Percentiles rank a stretch among this genome's conserved stretches.
Conservation (phyloP, 2,888 invertebrate genomes). For the Lasioglossum morio region DNA sequence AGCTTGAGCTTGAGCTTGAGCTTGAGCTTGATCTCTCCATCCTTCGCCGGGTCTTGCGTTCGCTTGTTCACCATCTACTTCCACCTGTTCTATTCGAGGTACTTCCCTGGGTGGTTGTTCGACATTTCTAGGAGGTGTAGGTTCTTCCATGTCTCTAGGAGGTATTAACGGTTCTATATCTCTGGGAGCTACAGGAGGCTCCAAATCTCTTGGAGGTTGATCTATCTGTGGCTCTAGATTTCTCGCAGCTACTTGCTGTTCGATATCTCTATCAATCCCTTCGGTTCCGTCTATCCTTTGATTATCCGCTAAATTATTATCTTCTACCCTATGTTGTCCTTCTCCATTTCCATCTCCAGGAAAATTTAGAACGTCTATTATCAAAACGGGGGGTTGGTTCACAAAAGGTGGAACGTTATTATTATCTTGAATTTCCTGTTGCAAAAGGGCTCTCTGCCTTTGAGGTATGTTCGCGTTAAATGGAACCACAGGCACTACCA, state of each 20-base stretch:
- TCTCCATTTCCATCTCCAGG: constrained; percentile 70
- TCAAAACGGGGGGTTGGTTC: constrained; percentile 79
- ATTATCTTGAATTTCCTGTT: constrained; percentile 80
- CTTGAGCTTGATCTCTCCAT: constrained; percentile 78
- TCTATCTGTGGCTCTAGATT: constrained; percentile 29
- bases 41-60: constrained; percentile 68
- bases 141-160: constrained; percentile 40
- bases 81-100: constrained; percentile 49
- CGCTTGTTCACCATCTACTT: constrained; percentile 54
- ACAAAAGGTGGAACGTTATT: constrained; percentile 83
- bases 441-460: constrained; percentile 71
- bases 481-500: constrained; percentile 84
- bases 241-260: constrained; percentile 50
- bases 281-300: constrained; percentile 55
- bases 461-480: constrained; percentile 66
- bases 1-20: constrained; percentile 85
- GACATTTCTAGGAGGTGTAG: constrained; percentile 48
- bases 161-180: constrained; percentile 33
- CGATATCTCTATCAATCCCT: constrained; percentile 52
- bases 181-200: constrained; percentile 47
- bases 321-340: constrained; percentile 49
- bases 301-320: constrained; percentile 58
- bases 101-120: constrained; percentile 34
- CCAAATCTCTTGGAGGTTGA: constrained; percentile 27
- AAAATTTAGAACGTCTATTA: constrained; percentile 68